Conservation (phyloP, 1,140 invertebrate genomes). For the Proctacanthus coquilletti region DNA sequence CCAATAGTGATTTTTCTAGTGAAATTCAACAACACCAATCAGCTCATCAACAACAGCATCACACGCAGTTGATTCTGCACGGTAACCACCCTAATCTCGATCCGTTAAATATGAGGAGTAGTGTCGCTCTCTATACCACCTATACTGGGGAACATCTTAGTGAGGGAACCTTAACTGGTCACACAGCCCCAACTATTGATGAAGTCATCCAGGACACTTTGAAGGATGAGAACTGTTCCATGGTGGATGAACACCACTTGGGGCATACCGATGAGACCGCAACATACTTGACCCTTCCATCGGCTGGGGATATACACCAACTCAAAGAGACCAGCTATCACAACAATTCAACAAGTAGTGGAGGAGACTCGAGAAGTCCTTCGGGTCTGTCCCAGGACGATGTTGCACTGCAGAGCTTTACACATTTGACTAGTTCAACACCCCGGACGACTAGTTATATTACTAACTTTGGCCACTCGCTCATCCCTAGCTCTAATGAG, state of each 20-base stretch:
- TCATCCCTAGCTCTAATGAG: no score
- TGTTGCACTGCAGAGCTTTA: constrained; percentile 20
- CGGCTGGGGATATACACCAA: constrained; percentile 17
- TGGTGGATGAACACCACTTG: constrained; percentile 16
- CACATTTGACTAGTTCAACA: constrained; percentile 19
- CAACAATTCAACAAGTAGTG: constrained; percentile 23
- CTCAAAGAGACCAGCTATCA: constrained; percentile 16
- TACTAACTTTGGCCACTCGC: no score
- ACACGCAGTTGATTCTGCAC: constrained; percentile 3
- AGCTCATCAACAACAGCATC: constrained; percentile 13
- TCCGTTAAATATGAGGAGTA: constrained; percentile 21
- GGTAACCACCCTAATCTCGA: constrained; percentile 15
- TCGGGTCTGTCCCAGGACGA: constrained; percentile 15
- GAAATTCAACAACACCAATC: constrained; percentile 6
- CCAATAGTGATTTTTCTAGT: background rate
- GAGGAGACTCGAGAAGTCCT: constrained; percentile 22
- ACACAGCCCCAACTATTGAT: constrained; percentile 12
- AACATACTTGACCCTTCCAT: constrained; percentile 22
- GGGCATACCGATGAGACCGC: constrained; percentile 5
- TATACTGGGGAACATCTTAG: constrained; percentile 10
- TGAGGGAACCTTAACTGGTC: background rate
- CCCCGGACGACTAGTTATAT: no score
- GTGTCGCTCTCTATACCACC: constrained; percentile 19
- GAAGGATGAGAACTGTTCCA: constrained; percentile 19
- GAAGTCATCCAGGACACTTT: constrained; percentile 28